phyloP scores from a whole-genome alignment of 2,797 vertebrate species.

The Momotus momota region DNA sequence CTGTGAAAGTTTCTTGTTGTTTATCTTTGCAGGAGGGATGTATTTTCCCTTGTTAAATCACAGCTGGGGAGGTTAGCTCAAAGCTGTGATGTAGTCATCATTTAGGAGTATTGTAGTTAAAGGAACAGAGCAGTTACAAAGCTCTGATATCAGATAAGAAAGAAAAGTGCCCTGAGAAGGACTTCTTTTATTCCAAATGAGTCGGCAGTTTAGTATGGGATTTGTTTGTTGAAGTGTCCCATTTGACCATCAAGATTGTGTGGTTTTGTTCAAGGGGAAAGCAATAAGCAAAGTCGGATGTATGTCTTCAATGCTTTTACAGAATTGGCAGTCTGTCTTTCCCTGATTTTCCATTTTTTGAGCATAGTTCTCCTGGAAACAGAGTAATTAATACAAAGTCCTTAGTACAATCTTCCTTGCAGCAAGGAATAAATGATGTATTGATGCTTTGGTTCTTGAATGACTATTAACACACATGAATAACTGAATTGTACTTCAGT shows the following conservation, averaged over 20 bases:
- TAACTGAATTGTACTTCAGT: constrained; percentile 37
- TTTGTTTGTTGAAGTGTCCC: background rate
- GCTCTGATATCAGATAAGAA: constrained; percentile 34
- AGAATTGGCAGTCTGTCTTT: constrained; percentile 12
- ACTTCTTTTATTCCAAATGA: background rate
- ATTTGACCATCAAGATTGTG: background rate
- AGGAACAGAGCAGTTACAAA: background rate
- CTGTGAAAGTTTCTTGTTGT: background rate
- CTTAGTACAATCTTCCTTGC: constrained; percentile 49
- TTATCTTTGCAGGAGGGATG: constrained; percentile 30
- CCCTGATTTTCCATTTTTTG: background rate
- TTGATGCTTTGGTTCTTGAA: constrained; percentile 31
- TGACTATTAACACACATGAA: constrained; percentile 39
- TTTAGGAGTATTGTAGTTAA: background rate
- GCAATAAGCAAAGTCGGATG: constrained; percentile 1
- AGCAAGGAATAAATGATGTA: constrained; percentile 27
- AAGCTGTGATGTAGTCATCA: background rate
- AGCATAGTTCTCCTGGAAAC: constrained; percentile 28
- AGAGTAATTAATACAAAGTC: constrained; percentile 28
- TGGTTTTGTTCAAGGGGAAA: background rate
- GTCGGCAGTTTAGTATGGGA: background rate
- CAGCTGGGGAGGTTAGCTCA: constrained; percentile 27
- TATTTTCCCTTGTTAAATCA: constrained; percentile 5
- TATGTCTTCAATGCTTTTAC: background rate
- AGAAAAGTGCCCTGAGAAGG: background rate